These are phyloP conservation scores for Zapus hudsonius DNA, from an alignment of 2,113 vertebrate genomes.

Conservation along the genomic window DNA sequence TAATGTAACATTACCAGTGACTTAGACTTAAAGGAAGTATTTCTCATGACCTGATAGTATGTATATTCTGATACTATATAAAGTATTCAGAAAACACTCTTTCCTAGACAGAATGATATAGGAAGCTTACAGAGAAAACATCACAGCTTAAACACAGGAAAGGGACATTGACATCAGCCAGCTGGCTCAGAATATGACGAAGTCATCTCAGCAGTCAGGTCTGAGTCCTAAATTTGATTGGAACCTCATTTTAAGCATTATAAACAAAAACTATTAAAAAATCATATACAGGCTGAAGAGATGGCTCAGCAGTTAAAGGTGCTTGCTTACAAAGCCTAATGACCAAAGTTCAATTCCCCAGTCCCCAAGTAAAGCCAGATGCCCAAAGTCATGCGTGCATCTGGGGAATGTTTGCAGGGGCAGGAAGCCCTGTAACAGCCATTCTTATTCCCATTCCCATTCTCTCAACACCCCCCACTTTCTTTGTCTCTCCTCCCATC, in stretches of 20 bases:
- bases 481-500: too few relatives aligned
- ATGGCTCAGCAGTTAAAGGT: too few relatives aligned
- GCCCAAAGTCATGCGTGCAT: too few relatives aligned
- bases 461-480: too few relatives aligned
- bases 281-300: background rate
- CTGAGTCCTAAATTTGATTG: background rate
- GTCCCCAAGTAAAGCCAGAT: too few relatives aligned
- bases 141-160: slow-evolving; percentile 9
- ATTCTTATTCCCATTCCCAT: too few relatives aligned
- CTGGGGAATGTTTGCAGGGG: too few relatives aligned
- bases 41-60: background rate
- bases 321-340: too few relatives aligned
- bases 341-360: too few relatives aligned
- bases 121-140: background rate
- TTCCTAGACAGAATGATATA: background rate
- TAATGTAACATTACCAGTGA: background rate
- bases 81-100: background rate
- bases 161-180: background rate
- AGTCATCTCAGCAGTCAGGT: background rate
- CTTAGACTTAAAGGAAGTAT: background rate
- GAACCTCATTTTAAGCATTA: background rate
- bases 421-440: too few relatives aligned
- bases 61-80: background rate
- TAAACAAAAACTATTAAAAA: background rate
- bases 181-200: background rate